Percentiles rank a stretch among this genome's conserved stretches.
Evolutionary conservation across 2,797 vertebrate species (phyloP).

Genomic region (Hapalemur alaotrensis): DNA sequence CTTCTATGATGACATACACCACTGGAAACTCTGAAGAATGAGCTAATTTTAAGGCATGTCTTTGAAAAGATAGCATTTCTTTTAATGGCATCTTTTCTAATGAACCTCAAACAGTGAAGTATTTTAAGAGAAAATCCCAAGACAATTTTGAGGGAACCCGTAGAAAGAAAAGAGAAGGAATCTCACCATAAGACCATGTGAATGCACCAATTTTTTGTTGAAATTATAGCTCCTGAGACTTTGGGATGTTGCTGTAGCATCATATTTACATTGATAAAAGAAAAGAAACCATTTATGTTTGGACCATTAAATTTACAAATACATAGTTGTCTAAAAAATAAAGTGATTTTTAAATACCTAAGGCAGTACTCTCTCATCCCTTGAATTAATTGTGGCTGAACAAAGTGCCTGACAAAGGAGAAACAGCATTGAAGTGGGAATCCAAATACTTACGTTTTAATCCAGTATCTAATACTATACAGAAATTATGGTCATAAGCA

Average conservation of each 20-base stretch:
- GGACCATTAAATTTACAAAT: background rate
- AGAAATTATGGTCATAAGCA: background rate
- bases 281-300: background rate
- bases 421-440: background rate
- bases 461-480: background rate
- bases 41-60: background rate
- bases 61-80: constrained; percentile 40
- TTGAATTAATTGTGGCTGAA: background rate
- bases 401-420: background rate
- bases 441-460: background rate
- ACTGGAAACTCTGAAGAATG: background rate
- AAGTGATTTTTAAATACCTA: background rate
- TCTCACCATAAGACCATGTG: background rate
- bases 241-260: background rate
- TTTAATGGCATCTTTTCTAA: background rate
- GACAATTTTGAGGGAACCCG: background rate
- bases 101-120: constrained; percentile 15
- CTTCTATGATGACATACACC: background rate
- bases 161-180: constrained; percentile 10
- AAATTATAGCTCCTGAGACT: background rate
- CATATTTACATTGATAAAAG: background rate
- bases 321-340: background rate
- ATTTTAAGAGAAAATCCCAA: background rate
- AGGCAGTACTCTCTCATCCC: background rate
- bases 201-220: background rate